phyloP scores from a whole-genome alignment of 2,797 vertebrate species.

The Epinephelus awoara region DNA sequence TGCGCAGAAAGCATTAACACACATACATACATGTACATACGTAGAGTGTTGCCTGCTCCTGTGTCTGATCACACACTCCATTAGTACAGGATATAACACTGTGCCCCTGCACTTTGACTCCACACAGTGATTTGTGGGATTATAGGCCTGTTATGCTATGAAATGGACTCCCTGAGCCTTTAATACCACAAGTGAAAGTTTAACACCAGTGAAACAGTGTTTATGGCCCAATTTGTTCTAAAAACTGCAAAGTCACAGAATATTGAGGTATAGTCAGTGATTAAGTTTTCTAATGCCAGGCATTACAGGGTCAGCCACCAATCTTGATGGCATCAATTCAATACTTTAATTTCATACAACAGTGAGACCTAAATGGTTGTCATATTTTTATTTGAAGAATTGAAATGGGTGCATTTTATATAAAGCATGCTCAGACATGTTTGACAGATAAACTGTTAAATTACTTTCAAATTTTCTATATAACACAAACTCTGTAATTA shows the following conservation, averaged over 20 bases:
- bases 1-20: conserved; percentile 1
- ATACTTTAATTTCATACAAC: not conserved
- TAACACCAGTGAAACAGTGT: not conserved
- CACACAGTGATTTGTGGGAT: conserved; percentile 5
- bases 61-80: conserved; percentile 18
- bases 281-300: not conserved
- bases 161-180: conserved; percentile 12
- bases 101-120: not conserved
- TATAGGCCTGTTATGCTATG: not conserved
- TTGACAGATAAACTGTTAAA: not conserved
- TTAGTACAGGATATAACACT: conserved; percentile 1
- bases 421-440: not conserved
- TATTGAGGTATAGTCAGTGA: not conserved
- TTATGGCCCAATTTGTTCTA: not conserved
- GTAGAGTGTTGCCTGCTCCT: not conserved
- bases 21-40: not conserved
- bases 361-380: not conserved
- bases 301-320: not conserved
- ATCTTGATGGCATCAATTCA: not conserved
- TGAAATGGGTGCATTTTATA: not conserved
- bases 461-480: no score
- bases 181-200: not conserved
- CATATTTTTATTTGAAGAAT: no score
- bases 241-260: no score
- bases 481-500: no score